A percentile compares a stretch with the other conserved stretches of the same genome.
Conservation (phyloP, 2,797 vertebrate species). For the Pseudocheirus occidentalis region DNA sequence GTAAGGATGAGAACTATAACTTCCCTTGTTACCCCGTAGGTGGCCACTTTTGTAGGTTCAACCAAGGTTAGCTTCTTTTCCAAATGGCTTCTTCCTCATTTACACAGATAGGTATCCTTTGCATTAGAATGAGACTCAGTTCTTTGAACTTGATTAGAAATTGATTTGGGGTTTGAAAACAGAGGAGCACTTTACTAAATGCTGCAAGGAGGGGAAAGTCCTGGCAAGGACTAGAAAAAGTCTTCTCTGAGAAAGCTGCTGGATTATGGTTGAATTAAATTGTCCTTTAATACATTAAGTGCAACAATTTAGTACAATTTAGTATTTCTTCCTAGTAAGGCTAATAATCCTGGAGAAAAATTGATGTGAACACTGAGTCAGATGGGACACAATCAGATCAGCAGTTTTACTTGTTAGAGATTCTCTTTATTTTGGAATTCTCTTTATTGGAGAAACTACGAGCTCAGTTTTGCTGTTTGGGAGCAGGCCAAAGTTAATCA, state of each 20-base stretch:
- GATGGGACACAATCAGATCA: background rate
- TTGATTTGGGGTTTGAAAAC: background rate
- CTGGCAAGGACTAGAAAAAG: background rate
- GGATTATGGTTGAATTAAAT: background rate
- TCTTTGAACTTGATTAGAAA: background rate
- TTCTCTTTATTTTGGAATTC: background rate
- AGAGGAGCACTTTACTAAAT: background rate
- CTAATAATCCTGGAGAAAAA: background rate
- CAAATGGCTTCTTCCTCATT: background rate
- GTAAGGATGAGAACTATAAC: background rate
- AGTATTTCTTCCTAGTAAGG: background rate
- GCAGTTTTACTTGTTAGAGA: background rate
- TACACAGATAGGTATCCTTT: background rate
- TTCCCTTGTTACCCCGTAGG: background rate
- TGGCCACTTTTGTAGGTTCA: background rate
- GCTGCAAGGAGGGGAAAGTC: background rate
- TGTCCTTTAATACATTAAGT: background rate
- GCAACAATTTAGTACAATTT: background rate
- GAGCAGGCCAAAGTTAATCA: too few species aligned
- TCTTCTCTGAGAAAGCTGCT: background rate
- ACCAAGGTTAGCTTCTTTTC: background rate
- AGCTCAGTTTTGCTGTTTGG: background rate
- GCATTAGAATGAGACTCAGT: background rate
- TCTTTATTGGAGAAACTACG: background rate
- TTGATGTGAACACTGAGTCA: background rate